Percentiles rank a stretch among this genome's conserved stretches.
These are phyloP conservation scores for Tragelaphus imberbis DNA, from an alignment of 2,113 vertebrate genomes.

Conservation along the genomic window DNA sequence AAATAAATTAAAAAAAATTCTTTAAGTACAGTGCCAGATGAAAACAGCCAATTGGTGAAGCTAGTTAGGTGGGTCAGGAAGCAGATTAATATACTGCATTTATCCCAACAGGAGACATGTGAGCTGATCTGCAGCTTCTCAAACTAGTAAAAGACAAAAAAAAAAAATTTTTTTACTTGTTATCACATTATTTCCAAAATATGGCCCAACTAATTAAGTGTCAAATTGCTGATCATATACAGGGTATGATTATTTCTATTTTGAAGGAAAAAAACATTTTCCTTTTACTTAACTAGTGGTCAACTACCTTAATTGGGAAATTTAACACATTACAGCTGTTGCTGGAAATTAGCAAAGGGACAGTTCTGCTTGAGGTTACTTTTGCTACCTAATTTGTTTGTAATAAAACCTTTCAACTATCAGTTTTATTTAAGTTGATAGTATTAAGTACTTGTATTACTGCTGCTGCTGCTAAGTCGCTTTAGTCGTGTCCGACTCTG, in stretches of 20 bases:
- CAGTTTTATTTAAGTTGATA: constrained; percentile 18
- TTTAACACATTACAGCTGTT: background rate
- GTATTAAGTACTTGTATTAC: background rate
- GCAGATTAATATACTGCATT: background rate
- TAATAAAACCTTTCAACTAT: background rate
- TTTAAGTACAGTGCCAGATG: background rate
- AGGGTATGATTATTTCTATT: background rate
- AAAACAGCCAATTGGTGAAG: background rate
- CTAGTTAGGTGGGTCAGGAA: background rate
- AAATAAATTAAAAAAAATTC: background rate
- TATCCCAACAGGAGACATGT: background rate
- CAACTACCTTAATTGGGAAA: background rate
- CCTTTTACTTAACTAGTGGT: background rate
- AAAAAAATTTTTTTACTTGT: background rate
- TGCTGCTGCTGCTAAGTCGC: too few relatives aligned
- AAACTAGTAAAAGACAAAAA: background rate
- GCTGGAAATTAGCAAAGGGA: background rate
- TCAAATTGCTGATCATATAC: background rate
- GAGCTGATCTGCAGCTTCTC: background rate
- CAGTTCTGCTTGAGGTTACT: background rate
- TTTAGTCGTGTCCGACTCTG: too few relatives aligned
- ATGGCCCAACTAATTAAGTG: background rate
- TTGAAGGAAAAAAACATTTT: background rate
- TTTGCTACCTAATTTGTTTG: background rate
- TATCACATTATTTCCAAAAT: constrained; percentile 9